phyloP scores from a whole-genome alignment of 2,113 vertebrate genomes.

The Gobius niger region DNA sequence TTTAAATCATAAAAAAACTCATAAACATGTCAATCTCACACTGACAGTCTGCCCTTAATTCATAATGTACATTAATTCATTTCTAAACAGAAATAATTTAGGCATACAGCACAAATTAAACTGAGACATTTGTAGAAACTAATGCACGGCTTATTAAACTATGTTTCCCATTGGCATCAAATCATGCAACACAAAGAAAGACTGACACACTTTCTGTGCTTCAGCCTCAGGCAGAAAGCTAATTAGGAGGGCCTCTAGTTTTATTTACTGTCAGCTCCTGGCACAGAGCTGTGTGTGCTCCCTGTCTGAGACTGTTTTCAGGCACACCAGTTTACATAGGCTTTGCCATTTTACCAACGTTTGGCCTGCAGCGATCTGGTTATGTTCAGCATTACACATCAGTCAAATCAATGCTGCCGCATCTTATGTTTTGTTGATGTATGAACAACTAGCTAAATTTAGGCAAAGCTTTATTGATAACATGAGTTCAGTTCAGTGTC shows the following conservation, averaged over 20 bases:
- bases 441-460: too few relatives aligned
- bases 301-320: conserved; percentile 52
- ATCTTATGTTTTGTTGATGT: too few relatives aligned
- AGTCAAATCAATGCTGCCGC: conserved; percentile 3
- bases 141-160: not conserved
- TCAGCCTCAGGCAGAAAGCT: conserved; percentile 65
- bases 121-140: not conserved
- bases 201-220: conserved; percentile 73
- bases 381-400: conserved; percentile 46
- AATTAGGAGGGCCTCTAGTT: conserved; percentile 71
- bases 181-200: conserved; percentile 56
- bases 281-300: conserved; percentile 45
- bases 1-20: too few relatives aligned
- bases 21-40: too few relatives aligned
- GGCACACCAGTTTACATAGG: conserved; percentile 67
- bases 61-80: not conserved
- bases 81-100: not conserved
- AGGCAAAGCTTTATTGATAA: too few relatives aligned
- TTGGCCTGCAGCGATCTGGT: conserved; percentile 50
- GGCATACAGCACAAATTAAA: not conserved
- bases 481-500: too few relatives aligned
- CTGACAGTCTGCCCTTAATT: conserved; percentile 17
- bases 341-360: conserved; percentile 58
- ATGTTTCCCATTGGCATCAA: conserved; percentile 36
- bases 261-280: conserved; percentile 75